Evolutionary conservation across 2,113 vertebrate genomes (phyloP), one percentile per base, ranked within the genome.

Genomic region (Dipodomys merriami): DNA sequence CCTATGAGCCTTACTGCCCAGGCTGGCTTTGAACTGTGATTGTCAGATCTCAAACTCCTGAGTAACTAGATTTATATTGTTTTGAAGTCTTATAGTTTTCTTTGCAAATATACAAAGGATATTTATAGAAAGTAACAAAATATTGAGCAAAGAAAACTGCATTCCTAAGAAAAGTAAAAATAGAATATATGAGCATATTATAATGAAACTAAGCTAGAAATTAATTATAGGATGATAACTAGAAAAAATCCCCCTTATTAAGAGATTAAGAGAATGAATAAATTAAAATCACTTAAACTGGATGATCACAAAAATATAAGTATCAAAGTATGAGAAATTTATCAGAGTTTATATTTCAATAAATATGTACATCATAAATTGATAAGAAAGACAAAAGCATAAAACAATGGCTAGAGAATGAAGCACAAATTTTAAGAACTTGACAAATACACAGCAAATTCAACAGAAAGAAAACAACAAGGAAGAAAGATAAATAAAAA

Each of bases 191-290:
- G 76, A 92, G 53, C 1, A 65, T 65, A 68, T 20, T 23, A 84
- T 46, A 79, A 71, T 77, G 3, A 72, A 94, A 90, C 78, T 79
- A 88, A 91, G 19, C 18, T 89, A 39, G 35, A 87, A 91, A 80
- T 65, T 82, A 89, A 76, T 76, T 85, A 71, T 20, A 27, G 27
- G 7, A 86, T 46, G 29, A 77, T 77, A 71, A 82, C 27, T 78
- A 11, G 22, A 86, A 76, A 74, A 79, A 74, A 79, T 69, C 8
- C 1, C 7, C 27, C 6, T 44, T 68, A 76, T 30, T 27, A 46
- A 29, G 15, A 73, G 4, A 49, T 73, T 82, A 67, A 46, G 49
- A 71, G 81, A 94, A 57, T 76, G 8, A 82, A 44, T 53, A 65
- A 86, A 82, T 39, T n/a, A 82, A 39, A 94, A 64, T 77, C 35